Percentiles rank a stretch among this genome's conserved stretches.
Conservation (phyloP, 1,140 invertebrate genomes). For the Diabrotica virgifera region DNA sequence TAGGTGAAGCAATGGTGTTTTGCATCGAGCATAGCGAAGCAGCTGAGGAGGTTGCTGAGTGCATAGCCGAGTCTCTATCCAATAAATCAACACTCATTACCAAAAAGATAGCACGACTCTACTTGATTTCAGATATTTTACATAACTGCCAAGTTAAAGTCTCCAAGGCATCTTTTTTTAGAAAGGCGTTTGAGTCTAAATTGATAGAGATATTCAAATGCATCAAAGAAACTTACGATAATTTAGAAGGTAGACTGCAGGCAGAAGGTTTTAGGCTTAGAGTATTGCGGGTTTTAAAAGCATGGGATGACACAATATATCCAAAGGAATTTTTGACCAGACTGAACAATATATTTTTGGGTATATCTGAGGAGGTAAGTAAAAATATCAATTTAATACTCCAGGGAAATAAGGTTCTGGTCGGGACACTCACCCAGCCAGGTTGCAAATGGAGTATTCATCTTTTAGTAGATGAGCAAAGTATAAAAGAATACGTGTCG, state of each 20-base stretch:
- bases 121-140: constrained; percentile 94
- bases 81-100: constrained; percentile 77
- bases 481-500: no score
- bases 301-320: constrained; percentile 99
- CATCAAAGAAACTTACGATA: constrained; percentile 72
- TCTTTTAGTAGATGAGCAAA: no score
- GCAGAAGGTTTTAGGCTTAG: constrained; percentile 96
- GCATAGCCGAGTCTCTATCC: constrained; percentile 80
- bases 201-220: constrained; percentile 85
- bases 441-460: no score
- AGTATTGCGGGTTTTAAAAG: constrained; percentile 90
- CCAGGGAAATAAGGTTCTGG: no score
- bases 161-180: constrained; percentile 94
- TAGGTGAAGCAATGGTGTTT: constrained; percentile 97
- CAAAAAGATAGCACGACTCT: constrained; percentile 92
- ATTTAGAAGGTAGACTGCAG: constrained; percentile 84
- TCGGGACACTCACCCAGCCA: no score
- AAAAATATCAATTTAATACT: no score
- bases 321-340: constrained; percentile 89
- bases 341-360: constrained; percentile 83
- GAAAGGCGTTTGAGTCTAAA: constrained; percentile 65
- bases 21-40: constrained; percentile 98
- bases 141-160: constrained; percentile 97
- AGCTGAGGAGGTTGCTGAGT: constrained; percentile 92
- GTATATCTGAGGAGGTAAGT: constrained; percentile 37